A percentile compares a stretch with the other conserved stretches of the same genome.
These are phyloP conservation scores for Pachycephala philippinensis DNA, from an alignment of 2,113 vertebrate genomes.

Conservation along the genomic window DNA sequence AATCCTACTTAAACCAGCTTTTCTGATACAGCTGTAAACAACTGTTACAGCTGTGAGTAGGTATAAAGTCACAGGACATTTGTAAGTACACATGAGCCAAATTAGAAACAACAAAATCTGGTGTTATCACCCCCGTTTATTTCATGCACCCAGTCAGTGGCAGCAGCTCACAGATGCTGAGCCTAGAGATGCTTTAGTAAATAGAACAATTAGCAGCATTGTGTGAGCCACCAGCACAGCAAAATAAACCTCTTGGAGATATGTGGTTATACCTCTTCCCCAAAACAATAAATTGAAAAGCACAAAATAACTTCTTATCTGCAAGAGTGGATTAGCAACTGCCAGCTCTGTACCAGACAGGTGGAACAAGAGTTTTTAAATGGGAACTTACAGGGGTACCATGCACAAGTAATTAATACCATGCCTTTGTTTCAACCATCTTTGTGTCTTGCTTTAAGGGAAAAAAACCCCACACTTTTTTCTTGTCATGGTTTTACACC, in stretches of 20 bases:
- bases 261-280: not conserved
- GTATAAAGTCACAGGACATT: not conserved
- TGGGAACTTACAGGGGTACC: not conserved
- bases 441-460: not conserved
- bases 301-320: not conserved
- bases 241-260: not conserved
- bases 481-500: not conserved
- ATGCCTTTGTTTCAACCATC: not conserved
- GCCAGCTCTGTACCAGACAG: not conserved
- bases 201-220: not conserved
- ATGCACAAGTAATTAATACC: not conserved
- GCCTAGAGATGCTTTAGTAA: not conserved
- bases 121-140: not conserved
- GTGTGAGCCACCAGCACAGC: not conserved
- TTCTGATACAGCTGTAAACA: not conserved
- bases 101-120: not conserved
- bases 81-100: not conserved
- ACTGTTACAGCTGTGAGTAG: not conserved
- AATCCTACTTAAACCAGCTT: not conserved
- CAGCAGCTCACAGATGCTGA: not conserved
- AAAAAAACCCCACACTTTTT: not conserved
- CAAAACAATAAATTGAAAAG: not conserved
- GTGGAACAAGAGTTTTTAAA: not conserved
- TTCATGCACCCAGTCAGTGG: not conserved
- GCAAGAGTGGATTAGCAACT: not conserved